A percentile compares a stretch with the other conserved stretches of the same genome.
Conservation (phyloP, 1,140 invertebrate species). For the Neelides sp. region DNA sequence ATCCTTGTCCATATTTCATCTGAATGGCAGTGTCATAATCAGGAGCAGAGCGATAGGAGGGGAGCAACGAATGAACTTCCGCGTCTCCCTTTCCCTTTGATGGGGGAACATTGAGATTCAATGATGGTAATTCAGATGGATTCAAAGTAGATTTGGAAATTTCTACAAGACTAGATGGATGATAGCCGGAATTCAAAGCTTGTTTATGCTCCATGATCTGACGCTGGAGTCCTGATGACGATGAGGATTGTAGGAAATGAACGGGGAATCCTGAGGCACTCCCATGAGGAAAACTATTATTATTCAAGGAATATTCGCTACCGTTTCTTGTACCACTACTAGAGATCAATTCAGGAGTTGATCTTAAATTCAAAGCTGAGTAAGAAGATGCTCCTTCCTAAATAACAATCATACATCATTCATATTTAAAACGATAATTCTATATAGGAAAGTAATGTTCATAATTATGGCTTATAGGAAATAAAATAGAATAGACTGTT, state of each 20-base stretch:
- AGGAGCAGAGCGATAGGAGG: constrained; percentile 78
- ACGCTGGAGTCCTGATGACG: too few species aligned
- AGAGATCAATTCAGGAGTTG: constrained; percentile 24
- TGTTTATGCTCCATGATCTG: neutral
- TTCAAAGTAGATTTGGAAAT: neutral
- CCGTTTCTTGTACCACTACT: constrained; percentile 14
- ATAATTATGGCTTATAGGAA: too few species aligned
- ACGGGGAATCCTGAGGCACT: constrained; percentile 20
- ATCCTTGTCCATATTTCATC: constrained; percentile 38
- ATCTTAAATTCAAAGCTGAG: constrained; percentile 7
- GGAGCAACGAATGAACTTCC: constrained; percentile 57
- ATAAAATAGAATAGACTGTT: too few species aligned
- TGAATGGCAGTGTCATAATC: constrained; percentile 88
- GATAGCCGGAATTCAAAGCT: neutral
- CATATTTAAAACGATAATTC: too few species aligned
- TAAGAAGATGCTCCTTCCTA: constrained; percentile 20
- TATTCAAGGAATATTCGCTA: constrained; percentile 28
- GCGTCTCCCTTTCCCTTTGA: too few species aligned
- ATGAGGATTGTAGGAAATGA: constrained; percentile 14
- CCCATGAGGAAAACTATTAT: constrained; percentile 10
- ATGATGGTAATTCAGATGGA: neutral
- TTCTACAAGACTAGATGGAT: neutral
- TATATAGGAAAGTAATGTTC: too few species aligned
- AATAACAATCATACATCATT: too few species aligned
- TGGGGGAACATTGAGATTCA: too few species aligned